These are phyloP conservation scores for Drosophila pectinifera DNA, from an alignment of 1,140 invertebrate genomes.

Conservation along the genomic window DNA sequence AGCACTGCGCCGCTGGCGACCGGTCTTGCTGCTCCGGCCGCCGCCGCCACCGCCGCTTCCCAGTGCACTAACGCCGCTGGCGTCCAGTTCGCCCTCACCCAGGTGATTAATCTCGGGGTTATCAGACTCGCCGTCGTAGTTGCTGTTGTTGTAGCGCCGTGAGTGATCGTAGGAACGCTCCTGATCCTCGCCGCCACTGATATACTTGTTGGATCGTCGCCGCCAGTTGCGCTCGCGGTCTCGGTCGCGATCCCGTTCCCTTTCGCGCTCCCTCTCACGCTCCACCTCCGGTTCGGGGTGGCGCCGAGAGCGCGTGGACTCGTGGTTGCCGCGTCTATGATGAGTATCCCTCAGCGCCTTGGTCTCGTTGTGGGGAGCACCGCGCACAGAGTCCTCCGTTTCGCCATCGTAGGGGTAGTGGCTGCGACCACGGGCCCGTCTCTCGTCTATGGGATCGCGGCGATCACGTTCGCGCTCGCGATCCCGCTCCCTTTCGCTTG, in stretches of 20 bases:
- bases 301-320: slow-evolving; percentile 31
- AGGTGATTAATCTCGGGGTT: slow-evolving; percentile 41
- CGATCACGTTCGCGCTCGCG: slow-evolving; percentile 28
- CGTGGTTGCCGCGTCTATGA: slow-evolving; percentile 47
- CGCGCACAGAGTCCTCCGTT: slow-evolving; percentile 73
- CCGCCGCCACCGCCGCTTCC: slow-evolving; percentile 19
- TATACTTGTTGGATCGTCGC: slow-evolving; percentile 32
- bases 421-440: slow-evolving; percentile 47
- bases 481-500: slow-evolving; percentile 51
- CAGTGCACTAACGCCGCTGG: slow-evolving; percentile 27
- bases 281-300: slow-evolving; percentile 36
- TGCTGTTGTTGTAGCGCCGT: slow-evolving; percentile 64
- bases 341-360: slow-evolving; percentile 51
- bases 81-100: slow-evolving; percentile 51
- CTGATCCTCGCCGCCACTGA: slow-evolving; percentile 47
- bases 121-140: slow-evolving; percentile 69
- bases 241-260: slow-evolving; percentile 47
- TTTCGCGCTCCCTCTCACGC: slow-evolving; percentile 42
- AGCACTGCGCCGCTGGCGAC: slow-evolving; percentile 49
- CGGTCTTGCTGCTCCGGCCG: slow-evolving; percentile 62
- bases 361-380: slow-evolving; percentile 9
- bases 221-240: slow-evolving; percentile 48
- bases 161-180: slow-evolving; percentile 34
- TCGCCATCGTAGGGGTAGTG: slow-evolving; percentile 70
- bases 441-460: slow-evolving; percentile 39